Conservation (phyloP, 2,113 vertebrate species). For the Alethe castanea region DNA sequence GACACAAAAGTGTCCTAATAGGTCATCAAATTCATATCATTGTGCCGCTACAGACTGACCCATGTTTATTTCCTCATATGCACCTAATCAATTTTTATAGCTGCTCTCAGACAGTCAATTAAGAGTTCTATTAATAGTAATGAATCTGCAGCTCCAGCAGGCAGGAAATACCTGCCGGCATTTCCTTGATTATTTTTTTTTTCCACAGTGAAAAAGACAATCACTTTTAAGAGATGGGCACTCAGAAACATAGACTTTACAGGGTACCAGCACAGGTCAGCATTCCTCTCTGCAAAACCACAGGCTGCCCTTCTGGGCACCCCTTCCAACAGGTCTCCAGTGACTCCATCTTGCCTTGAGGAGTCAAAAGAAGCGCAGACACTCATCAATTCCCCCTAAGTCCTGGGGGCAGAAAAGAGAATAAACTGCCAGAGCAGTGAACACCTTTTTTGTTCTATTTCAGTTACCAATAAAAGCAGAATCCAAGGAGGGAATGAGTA, state of each 20-base stretch:
- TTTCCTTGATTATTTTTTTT: background rate
- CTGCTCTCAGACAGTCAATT: slow-evolving; percentile 13
- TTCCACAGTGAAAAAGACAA: background rate
- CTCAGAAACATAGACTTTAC: background rate
- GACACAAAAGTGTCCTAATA: background rate
- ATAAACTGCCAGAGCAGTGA: background rate
- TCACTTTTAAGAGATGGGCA: background rate
- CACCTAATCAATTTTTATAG: slow-evolving; percentile 46
- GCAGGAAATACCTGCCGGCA: background rate
- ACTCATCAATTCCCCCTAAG: accelerated
- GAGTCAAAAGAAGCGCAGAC: background rate
- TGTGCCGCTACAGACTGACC: background rate
- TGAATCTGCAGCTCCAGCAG: background rate
- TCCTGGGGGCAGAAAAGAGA: background rate
- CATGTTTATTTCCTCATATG: slow-evolving; percentile 24
- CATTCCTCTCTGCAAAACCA: background rate
- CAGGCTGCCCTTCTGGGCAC: background rate
- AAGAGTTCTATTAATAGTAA: slow-evolving; percentile 37
- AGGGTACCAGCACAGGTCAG: background rate
- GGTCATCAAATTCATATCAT: background rate
- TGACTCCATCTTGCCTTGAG: background rate
- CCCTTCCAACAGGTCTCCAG: background rate
- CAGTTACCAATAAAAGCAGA: background rate
- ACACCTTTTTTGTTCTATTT: background rate
- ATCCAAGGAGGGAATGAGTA: background rate